Evolutionary conservation across 2,797 vertebrate genomes (phyloP).

Genomic region (Amazona finschi): DNA sequence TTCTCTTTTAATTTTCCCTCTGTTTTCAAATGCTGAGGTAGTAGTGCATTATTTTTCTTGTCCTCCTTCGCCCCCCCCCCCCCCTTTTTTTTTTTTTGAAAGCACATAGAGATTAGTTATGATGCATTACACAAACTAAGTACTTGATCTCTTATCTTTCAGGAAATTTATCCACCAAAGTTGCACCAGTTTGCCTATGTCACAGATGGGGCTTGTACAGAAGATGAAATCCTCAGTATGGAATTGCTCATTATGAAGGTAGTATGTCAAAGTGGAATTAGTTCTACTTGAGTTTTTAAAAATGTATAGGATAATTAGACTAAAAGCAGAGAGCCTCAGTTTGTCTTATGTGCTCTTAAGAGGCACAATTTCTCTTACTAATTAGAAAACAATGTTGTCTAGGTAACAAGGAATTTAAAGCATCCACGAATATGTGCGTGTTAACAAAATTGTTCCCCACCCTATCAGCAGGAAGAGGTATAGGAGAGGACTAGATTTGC

Average conservation of each 20-base stretch:
- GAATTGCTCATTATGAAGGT: conserved; percentile 97
- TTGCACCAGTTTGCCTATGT: conserved; percentile 95
- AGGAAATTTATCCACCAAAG: conserved; percentile 99
- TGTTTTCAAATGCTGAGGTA: background rate
- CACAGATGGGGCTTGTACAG: conserved; percentile 93
- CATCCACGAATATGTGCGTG: background rate
- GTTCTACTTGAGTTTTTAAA: background rate
- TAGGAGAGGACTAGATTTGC: background rate
- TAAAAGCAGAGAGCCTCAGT: background rate
- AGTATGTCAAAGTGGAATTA: background rate
- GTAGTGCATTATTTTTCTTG: background rate
- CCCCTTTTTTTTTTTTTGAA: background rate
- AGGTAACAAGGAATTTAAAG: background rate
- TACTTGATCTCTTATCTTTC: background rate
- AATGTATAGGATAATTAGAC: background rate
- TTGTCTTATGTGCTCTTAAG: background rate
- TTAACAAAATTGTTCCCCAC: background rate
- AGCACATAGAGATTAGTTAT: background rate
- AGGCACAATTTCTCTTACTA: background rate
- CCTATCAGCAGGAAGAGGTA: background rate
- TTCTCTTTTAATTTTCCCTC: background rate
- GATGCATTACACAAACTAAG: background rate
- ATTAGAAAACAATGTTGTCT: background rate
- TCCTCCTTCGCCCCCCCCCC: too few relatives aligned
- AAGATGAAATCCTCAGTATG: conserved; percentile 93